These are phyloP conservation scores for Glaucidium brasilianum DNA, from an alignment of 2,113 vertebrate genomes.

Conservation along the genomic window DNA sequence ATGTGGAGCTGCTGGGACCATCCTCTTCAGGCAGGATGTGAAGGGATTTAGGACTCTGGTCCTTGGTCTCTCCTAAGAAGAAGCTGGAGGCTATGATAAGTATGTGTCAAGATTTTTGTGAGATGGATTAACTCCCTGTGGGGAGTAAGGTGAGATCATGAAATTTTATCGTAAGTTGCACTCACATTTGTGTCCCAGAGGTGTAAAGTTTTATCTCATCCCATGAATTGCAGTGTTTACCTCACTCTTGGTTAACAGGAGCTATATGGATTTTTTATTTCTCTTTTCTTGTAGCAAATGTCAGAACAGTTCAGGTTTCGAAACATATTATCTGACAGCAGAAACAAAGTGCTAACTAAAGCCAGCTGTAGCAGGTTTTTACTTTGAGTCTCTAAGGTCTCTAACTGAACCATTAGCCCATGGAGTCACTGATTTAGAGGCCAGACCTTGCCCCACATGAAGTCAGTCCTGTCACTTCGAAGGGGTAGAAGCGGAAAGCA, in stretches of 20 bases:
- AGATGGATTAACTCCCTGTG: neutral
- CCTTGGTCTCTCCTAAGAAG: neutral
- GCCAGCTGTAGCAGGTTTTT: neutral
- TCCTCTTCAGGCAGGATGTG: neutral
- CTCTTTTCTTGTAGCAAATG: neutral
- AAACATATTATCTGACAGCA: slow-evolving; percentile 8
- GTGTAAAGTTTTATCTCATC: slow-evolving; percentile 27
- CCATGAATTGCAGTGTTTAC: neutral
- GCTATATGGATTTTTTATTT: slow-evolving; percentile 26
- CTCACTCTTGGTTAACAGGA: neutral
- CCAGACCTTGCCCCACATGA: neutral
- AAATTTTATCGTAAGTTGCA: slow-evolving; percentile 28
- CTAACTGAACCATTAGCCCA: neutral
- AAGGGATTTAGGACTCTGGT: neutral
- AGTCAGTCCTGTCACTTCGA: neutral
- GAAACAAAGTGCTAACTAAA: slow-evolving; percentile 21
- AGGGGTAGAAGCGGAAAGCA: neutral
- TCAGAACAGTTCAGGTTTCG: slow-evolving; percentile 19
- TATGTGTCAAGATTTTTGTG: neutral
- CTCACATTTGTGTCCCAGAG: slow-evolving; percentile 32
- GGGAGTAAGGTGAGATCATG: neutral
- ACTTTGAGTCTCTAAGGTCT: neutral
- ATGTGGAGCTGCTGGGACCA: neutral
- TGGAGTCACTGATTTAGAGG: neutral
- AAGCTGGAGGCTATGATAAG: neutral